phyloP scores from a whole-genome alignment of 2,888 invertebrate species.

The Itoplectis maculator region DNA sequence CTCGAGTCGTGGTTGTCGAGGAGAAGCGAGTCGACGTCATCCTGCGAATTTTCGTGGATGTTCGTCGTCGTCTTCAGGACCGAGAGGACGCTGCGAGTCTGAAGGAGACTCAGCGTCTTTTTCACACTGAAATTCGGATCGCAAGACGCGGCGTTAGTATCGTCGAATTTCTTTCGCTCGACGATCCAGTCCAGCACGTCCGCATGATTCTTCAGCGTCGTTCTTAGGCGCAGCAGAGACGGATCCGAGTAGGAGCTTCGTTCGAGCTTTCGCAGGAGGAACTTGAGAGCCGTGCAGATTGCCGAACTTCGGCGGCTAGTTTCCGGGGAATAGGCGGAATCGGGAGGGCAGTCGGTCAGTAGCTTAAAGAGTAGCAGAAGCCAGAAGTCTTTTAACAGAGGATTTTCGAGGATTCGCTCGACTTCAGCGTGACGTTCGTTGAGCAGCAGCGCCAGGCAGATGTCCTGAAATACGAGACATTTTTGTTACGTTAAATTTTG shows the following conservation, averaged over 20 bases:
- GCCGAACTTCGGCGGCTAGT: constrained; percentile 64
- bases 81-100: constrained; percentile 73
- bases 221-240: constrained; percentile 69
- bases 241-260: constrained; percentile 67
- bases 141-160: constrained; percentile 42
- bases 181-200: constrained; percentile 76
- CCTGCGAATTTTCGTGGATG: constrained; percentile 75
- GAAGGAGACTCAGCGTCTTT: constrained; percentile 73
- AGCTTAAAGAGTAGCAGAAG: constrained; percentile 76
- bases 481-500: background rate
- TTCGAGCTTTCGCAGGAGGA: constrained; percentile 75
- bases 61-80: constrained; percentile 77
- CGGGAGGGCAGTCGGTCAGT: constrained; percentile 72
- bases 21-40: constrained; percentile 74
- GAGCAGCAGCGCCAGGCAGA: constrained; percentile 75
- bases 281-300: constrained; percentile 74
- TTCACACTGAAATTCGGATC: constrained; percentile 71
- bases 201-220: constrained; percentile 71
- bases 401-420: constrained; percentile 72
- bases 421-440: constrained; percentile 73
- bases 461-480: constrained; percentile 70
- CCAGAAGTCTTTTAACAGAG: constrained; percentile 77
- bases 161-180: constrained; percentile 48
- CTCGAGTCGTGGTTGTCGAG: constrained; percentile 68
- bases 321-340: constrained; percentile 64